Percentiles rank a stretch among this genome's conserved stretches.
Conservation (phyloP, 2,797 vertebrate genomes). For the Eospalax fontanierii region DNA sequence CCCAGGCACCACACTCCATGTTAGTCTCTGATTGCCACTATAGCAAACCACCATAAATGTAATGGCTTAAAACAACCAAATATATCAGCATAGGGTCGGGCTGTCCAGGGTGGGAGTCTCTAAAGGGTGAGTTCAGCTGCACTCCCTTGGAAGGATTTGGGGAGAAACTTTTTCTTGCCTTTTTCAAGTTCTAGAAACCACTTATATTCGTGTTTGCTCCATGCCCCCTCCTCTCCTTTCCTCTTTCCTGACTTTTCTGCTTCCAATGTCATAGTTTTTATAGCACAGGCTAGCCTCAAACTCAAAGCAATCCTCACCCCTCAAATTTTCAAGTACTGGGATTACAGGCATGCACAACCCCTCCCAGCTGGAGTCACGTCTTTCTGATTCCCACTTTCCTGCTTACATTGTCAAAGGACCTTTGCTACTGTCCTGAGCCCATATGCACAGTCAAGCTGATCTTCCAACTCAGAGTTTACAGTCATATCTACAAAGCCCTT, state of each 20-base stretch:
- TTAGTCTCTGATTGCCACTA: not conserved
- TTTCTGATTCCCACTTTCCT: not conserved
- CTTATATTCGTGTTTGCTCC: too few relatives aligned
- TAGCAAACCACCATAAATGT: not conserved
- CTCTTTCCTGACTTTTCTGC: not conserved
- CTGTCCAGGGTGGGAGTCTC: not conserved
- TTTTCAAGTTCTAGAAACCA: constrained; percentile 2
- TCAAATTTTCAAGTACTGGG: not conserved
- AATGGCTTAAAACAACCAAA: constrained; percentile 38
- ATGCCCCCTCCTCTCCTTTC: fast-evolving
- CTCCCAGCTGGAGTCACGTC: not conserved
- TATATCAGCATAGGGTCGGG: not conserved
- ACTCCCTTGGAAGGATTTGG: not conserved
- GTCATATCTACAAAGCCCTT: not conserved
- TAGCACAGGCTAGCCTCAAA: not conserved
- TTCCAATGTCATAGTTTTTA: not conserved
- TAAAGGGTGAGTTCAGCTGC: not conserved
- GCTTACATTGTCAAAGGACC: not conserved
- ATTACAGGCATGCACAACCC: not conserved
- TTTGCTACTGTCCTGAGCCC: not conserved
- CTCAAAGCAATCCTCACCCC: not conserved
- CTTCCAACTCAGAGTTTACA: not conserved
- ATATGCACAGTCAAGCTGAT: not conserved
- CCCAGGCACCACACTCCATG: not conserved
- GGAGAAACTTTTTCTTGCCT: not conserved